A percentile compares a stretch with the other conserved stretches of the same genome.
These are phyloP conservation scores for Leptonema lineaticorne DNA, from an alignment of 1,140 invertebrate species.

Conservation along the genomic window DNA sequence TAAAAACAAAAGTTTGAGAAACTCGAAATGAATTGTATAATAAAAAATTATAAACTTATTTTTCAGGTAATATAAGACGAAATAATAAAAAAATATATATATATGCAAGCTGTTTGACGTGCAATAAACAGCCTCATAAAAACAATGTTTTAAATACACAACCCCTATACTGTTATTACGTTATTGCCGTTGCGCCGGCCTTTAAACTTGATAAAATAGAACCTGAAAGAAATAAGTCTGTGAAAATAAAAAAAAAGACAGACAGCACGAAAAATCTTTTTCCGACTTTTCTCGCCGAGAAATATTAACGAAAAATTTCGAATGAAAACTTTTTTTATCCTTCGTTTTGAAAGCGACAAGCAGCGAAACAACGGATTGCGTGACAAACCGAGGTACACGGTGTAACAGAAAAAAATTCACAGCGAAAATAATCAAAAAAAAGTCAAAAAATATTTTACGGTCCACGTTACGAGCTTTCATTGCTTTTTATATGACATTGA, in stretches of 20 bases:
- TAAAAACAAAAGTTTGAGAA: too few relatives aligned
- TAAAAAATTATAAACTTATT: too few relatives aligned
- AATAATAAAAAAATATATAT: too few relatives aligned
- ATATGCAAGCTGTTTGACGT: not conserved
- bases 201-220: too few relatives aligned
- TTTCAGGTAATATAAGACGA: too few relatives aligned
- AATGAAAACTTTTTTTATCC: conserved; percentile 2
- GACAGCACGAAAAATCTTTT: not conserved
- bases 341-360: too few relatives aligned
- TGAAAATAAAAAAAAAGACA: not conserved
- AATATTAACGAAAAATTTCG: not conserved
- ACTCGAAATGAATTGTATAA: too few relatives aligned
- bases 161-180: not conserved
- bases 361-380: not conserved
- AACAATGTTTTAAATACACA: not conserved
- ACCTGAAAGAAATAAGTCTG: not conserved
- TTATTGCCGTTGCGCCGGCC: too few relatives aligned
- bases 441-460: conserved; percentile 13
- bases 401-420: too few relatives aligned
- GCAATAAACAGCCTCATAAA: not conserved
- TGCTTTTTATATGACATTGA: conserved; percentile 27
- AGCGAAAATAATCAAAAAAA: too few relatives aligned
- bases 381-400: not conserved
- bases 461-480: conserved; percentile 19
- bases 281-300: not conserved